phyloP scores from a whole-genome alignment of 2,888 invertebrate species.

The Sicus ferrugineus region DNA sequence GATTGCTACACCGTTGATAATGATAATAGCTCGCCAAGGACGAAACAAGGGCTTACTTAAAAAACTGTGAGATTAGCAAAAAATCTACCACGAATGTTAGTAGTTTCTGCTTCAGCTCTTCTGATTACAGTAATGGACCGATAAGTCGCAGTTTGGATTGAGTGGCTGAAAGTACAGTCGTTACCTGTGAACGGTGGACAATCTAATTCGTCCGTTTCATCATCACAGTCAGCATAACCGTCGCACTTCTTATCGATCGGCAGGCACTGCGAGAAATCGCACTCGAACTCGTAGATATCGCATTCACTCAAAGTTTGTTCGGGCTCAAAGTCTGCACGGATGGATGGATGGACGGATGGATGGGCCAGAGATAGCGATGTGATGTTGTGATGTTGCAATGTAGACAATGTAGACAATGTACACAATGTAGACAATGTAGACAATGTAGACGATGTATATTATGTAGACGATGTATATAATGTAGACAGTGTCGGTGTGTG shows the following conservation, averaged over 20 bases:
- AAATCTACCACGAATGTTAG: not conserved
- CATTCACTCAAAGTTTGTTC: slow-evolving; percentile 55
- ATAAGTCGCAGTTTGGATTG: too few relatives aligned
- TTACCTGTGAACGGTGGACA: slow-evolving; percentile 63
- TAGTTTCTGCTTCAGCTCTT: too few relatives aligned
- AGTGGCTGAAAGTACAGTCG: too few relatives aligned
- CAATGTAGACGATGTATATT: slow-evolving; percentile 19
- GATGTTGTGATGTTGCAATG: slow-evolving; percentile 18
- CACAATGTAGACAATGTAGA: slow-evolving; percentile 16
- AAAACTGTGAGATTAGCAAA: too few relatives aligned
- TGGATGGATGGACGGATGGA: too few relatives aligned
- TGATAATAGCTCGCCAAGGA: too few relatives aligned
- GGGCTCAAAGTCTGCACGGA: slow-evolving; percentile 49
- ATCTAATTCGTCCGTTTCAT: slow-evolving; percentile 70
- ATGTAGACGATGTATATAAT: slow-evolving; percentile 7
- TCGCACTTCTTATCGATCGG: slow-evolving; percentile 70
- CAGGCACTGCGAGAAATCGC: slow-evolving; percentile 61
- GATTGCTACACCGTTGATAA: too few relatives aligned
- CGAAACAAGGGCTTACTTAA: too few relatives aligned
- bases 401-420: not conserved
- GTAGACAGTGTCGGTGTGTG: not conserved
- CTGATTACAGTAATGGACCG: too few relatives aligned
- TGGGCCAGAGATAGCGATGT: not conserved
- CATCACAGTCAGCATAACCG: slow-evolving; percentile 69
- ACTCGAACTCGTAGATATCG: slow-evolving; percentile 61